Evolutionary conservation across 2,113 vertebrate species (phyloP), one percentile per base, ranked within the genome.

Genomic region (Notarius lentiginosus): DNA sequence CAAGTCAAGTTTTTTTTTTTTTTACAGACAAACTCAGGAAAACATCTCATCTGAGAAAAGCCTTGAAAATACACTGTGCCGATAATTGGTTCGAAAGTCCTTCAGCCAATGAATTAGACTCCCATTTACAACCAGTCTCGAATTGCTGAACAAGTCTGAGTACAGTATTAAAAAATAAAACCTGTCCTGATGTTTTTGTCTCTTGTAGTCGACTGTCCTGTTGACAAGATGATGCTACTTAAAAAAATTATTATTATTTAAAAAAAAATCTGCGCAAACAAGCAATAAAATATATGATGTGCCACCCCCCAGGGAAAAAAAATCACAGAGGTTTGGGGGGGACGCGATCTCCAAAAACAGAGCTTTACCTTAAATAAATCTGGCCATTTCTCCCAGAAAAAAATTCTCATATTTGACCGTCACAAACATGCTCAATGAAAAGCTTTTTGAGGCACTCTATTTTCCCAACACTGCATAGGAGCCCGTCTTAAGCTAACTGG

Each of bases 391-490:
- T 65, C 14, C 2, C 11, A 9, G 5, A 85, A 63, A 75, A 12
- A 53, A 1, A 4, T 34, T 34, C 15, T 47, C 55, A 70, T 41
- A 86, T 86, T 80, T 70, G 76, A 70, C 22, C 58, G 60, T 80
- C 61, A 80, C 51, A 58, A 41, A 80, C 51, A 80, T 17, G 30
- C 18, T 58, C 10, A 9, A 63, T 15, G 61, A 47, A 84, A 58
- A 81, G 51, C 63, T 72, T 84, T 84, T 11, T 72, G n/a, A 72
- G 68, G 9, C 65, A 83, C 47, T 70, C 24, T 51, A 66, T 10
- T 72, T 55, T 58, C 60, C 24, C 51, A 70, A 55, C n/a, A 30
- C 84, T 79, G 84, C 60, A 66, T 24, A 41, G 18, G 27, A 41
- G 30, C 18, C 60, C 75, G 41, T 79, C 66, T 55, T 12, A 85